Evolutionary conservation across 1,140 invertebrate genomes (phyloP), one percentile per base, ranked within the genome.

Genomic region (Phortica variegata): DNA sequence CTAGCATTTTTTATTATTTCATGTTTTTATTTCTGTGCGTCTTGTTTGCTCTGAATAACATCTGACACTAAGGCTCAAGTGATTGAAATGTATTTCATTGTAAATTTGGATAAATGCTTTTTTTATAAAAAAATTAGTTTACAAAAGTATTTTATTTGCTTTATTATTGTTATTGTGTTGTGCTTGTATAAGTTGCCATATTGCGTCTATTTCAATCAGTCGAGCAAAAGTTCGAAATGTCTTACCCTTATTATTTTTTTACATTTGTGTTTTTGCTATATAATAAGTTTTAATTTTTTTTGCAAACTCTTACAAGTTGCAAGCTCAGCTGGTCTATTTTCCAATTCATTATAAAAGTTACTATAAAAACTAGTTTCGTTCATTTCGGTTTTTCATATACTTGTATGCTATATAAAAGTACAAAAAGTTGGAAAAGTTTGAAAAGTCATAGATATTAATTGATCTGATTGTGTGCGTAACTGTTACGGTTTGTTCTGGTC

Each of bases 341-440:
- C 56, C 62, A 51, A 43, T 61, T 66, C 60, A 63, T 54, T 68
- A 57, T 58, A 61, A 69, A 69, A 69, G 65, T 65, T 69, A 58
- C 65, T 69, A 69, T 69, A 69, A 69, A 66, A 69, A 69, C 65
- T 69, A 68, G 60, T 68, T 59, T 68, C 63, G 63, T 68, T 68
- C 60, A 63, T 54, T 68, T 69, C 57, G 63, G 56, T 60, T 63
- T 15, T 34, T 15, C 8, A 47, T 58, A 54, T 66, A 66, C 63
- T 62, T 51, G 49, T 68, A 49, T 60, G 36, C 50, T 63, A 62
- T 66, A 68, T 68, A 68, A 68, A 68, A 68, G 63, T 68, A 68
- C 60, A 68, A 68, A 68, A 68, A 60, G 60, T 60, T 68, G 65
- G 54, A 63, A 68, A 63, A 63, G 60, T 69, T 55, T 26, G 63